Evolutionary conservation across 2,888 invertebrate genomes (phyloP).

Genomic region (Mesorhabditis spiculigera): DNA sequence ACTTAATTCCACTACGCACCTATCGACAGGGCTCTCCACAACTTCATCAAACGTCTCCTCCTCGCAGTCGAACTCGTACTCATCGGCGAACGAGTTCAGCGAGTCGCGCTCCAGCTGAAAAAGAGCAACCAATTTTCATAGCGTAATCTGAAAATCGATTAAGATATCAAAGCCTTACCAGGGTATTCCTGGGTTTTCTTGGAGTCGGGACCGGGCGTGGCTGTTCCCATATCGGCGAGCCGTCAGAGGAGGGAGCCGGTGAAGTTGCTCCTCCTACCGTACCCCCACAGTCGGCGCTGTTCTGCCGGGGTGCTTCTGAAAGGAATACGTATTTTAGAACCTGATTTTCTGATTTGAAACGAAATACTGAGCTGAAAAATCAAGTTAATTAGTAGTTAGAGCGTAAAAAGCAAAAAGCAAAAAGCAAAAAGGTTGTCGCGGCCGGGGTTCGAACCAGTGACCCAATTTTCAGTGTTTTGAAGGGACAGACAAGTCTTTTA

Average conservation of each 20-base stretch:
- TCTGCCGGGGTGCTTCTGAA: neutral
- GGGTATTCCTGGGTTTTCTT: neutral
- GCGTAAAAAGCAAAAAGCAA: too few species aligned
- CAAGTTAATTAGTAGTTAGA: too few species aligned
- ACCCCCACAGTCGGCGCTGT: neutral
- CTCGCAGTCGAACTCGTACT: slow-evolving; percentile 51
- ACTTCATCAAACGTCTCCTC: slow-evolving; percentile 47
- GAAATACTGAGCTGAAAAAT: too few species aligned
- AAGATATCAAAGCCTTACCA: neutral
- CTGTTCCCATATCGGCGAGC: neutral
- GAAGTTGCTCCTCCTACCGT: neutral
- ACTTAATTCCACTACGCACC: neutral
- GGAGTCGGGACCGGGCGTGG: neutral
- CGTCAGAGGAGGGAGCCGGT: neutral
- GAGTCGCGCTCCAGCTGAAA: slow-evolving; percentile 47
- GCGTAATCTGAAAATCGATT: too few species aligned
- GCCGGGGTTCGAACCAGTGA: too few species aligned
- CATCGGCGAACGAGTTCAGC: slow-evolving; percentile 48
- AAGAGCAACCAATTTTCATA: too few species aligned
- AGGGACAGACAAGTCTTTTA: too few species aligned
- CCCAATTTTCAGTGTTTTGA: too few species aligned
- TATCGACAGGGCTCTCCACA: slow-evolving; percentile 14
- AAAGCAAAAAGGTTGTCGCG: too few species aligned
- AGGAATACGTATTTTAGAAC: neutral
- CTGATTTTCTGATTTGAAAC: too few species aligned